A percentile compares a stretch with the other conserved stretches of the same genome.
Evolutionary conservation across 2,113 vertebrate species (phyloP).

Genomic region (Tylochromis polylepis): DNA sequence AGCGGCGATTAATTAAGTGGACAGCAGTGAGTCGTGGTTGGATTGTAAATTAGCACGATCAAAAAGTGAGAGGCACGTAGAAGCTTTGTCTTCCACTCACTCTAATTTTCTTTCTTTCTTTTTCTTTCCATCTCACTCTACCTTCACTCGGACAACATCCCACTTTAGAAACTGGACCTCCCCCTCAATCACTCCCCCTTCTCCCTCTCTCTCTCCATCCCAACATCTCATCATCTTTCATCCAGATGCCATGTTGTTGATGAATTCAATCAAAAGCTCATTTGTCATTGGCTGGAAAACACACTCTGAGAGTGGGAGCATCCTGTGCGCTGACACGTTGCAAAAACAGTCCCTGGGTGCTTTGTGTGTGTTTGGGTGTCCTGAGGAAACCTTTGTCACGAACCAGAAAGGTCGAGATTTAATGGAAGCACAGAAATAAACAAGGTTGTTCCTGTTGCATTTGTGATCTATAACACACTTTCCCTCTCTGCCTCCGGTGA

Average conservation of each 20-base stretch:
- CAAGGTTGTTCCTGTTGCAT: constrained; percentile 31
- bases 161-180: background rate
- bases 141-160: background rate
- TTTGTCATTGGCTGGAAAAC: constrained; percentile 34
- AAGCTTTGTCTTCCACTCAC: background rate
- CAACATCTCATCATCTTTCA: constrained; percentile 33
- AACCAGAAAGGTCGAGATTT: background rate
- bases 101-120: background rate
- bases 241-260: constrained; percentile 52
- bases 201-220: background rate
- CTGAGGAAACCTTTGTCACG: constrained; percentile 34
- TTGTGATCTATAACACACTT: constrained; percentile 50
- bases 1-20: background rate
- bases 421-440: constrained; percentile 30
- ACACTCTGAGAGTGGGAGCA: background rate
- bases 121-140: background rate
- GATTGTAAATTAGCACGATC: background rate
- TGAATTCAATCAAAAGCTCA: constrained; percentile 46
- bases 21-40: background rate
- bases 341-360: constrained; percentile 7
- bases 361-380: background rate
- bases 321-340: constrained; percentile 1
- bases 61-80: background rate
- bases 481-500: constrained; percentile 45
- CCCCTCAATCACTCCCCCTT: background rate